Conservation (phyloP, 2,888 invertebrate species). For the Imbricaverruca yamaguchii region DNA sequence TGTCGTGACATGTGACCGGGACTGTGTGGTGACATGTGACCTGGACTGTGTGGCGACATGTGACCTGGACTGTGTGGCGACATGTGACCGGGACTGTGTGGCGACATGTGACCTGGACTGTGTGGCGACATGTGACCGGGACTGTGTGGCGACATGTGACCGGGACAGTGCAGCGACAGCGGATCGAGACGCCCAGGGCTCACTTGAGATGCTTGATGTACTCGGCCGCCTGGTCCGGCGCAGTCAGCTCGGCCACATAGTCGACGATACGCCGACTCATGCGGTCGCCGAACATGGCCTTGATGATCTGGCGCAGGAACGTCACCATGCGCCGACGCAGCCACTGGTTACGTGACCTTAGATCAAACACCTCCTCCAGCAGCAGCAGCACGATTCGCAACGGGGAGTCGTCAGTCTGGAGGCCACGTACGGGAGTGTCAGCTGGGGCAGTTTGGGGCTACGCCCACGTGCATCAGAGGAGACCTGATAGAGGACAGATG, state of each 20-base stretch:
- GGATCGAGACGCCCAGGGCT: conserved; percentile 37
- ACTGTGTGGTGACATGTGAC: no score
- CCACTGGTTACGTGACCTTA: conserved; percentile 74
- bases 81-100: no score
- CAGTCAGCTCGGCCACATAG: conserved; percentile 75
- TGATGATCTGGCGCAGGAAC: conserved; percentile 64
- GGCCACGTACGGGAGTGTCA: conserved; percentile 27
- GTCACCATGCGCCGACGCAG: conserved; percentile 65
- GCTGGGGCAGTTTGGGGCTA: no score
- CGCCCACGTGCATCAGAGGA: no score
- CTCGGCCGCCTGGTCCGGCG: conserved; percentile 78
- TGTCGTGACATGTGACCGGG: no score
- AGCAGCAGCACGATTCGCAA: conserved; percentile 67
- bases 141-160: no score
- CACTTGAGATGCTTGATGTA: conserved; percentile 78
- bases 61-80: no score
- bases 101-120: no score
- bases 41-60: no score
- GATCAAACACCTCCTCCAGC: conserved; percentile 77
- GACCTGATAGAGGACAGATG: no score
- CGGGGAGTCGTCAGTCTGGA: conserved; percentile 62
- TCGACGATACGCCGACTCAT: conserved; percentile 81
- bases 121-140: no score
- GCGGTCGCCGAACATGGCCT: conserved; percentile 57
- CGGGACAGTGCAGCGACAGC: no score